Conservation (phyloP, 1,140 invertebrate genomes). For the Nebria ingens region DNA sequence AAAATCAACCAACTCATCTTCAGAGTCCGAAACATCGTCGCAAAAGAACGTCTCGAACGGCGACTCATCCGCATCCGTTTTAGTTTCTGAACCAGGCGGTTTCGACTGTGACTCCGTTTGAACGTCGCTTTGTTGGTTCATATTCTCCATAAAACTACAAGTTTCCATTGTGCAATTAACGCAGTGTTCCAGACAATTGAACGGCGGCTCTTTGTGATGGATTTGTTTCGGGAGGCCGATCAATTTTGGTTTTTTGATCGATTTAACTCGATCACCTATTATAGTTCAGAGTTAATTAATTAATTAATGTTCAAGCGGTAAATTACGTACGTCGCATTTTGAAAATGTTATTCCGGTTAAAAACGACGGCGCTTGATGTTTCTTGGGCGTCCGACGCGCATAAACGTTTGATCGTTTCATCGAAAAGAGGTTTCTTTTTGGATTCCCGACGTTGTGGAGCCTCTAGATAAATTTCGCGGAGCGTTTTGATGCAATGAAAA, state of each 20-base stretch:
- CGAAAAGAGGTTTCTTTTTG: neutral
- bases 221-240: neutral
- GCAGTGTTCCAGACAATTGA: neutral
- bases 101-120: neutral
- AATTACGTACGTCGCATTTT: neutral
- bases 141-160: neutral
- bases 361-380: neutral
- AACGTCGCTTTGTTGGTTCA: neutral
- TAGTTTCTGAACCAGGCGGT: neutral
- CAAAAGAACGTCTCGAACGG: neutral
- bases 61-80: neutral
- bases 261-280: neutral
- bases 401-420: neutral
- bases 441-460: neutral
- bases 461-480: neutral
- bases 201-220: neutral
- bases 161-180: neutral
- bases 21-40: neutral
- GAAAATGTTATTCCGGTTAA: neutral
- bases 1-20: neutral
- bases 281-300: no score
- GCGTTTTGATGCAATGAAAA: neutral
- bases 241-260: neutral
- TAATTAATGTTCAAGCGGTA: no score
- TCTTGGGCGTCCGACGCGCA: neutral